Evolutionary conservation across 2,888 invertebrate genomes (phyloP), one percentile per base, ranked within the genome.

Genomic region (Abrostola tripartita): DNA sequence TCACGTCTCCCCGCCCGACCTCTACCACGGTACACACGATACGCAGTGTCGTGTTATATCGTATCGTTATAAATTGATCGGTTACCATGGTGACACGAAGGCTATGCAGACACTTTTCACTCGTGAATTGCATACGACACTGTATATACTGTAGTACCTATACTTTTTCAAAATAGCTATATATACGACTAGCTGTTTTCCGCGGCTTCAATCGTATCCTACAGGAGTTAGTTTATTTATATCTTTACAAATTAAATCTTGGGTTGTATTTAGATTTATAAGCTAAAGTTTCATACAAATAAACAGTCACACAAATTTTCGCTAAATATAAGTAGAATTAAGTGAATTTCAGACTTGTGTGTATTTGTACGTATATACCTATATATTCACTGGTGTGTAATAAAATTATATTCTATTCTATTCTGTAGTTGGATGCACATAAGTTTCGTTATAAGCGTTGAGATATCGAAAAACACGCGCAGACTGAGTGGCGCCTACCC

Each of bases 1-100:
- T 79, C 84, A 81, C 82, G 88, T 82, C 87, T 68, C 82, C 78
- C 84, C 74, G 51, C 71, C 65, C 68, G 52, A 51, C 83, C 72
- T 36, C 44, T 83, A 86, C 85, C 70, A 85, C 60, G 80, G 61
- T 55, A 77, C 60, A 35, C 61, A 52, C 24, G 47, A 51, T 60
- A 51, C 55, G 40, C 51, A 52, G 10, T 64, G 41, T 69, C 53
- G 50, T 37, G 14, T 5, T 2, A 11, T 11, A 51, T 47, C 49
- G 76, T 72, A 56, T 75, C 65, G 65, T 36, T 52, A 47, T 50
- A 58, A 56, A 56, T 56, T 49, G n/a, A 42, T 59, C 9, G 35
- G 35, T 42, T 74, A 64, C 50, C 9, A 37, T 42, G 11, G 35
- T 36, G 47, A 51, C 37, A 0, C 55, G 37, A 69, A 40, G 0